These are phyloP conservation scores for Numenius arquata DNA, from an alignment of 2,113 vertebrate genomes.

Conservation along the genomic window DNA sequence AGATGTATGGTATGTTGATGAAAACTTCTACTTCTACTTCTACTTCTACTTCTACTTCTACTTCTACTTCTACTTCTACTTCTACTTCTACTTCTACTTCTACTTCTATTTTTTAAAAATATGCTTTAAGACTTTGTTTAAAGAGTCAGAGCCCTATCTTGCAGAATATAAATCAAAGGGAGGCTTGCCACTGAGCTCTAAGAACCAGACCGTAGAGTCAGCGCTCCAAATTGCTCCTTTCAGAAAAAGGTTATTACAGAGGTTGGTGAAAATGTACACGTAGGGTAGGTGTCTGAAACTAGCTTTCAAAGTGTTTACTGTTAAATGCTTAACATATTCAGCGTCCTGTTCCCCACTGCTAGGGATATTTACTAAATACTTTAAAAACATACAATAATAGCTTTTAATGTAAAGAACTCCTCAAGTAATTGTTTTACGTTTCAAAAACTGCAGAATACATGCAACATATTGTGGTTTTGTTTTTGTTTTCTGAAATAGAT, in stretches of 20 bases:
- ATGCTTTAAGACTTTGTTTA: neutral
- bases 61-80: too few relatives aligned
- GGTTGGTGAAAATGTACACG: neutral
- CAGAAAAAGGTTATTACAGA: neutral
- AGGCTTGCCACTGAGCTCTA: neutral
- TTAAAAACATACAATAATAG: neutral
- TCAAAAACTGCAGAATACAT: neutral
- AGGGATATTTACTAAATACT: neutral
- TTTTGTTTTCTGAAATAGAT: neutral
- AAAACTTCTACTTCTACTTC: neutral
- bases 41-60: too few relatives aligned
- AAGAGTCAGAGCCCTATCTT: neutral
- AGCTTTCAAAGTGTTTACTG: neutral
- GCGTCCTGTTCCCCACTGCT: neutral
- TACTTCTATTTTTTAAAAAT: neutral
- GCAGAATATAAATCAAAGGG: neutral
- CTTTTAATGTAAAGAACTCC: neutral
- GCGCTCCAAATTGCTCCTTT: neutral
- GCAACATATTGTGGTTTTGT: neutral
- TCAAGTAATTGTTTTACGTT: neutral
- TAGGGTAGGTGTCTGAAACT: neutral
- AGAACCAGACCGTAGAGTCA: neutral
- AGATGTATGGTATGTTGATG: neutral
- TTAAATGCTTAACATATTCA: neutral
- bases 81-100: too few relatives aligned